A percentile compares a stretch with the other conserved stretches of the same genome.
These are phyloP conservation scores for Fistularia tabacaria DNA, from an alignment of 2,797 vertebrate genomes.

Conservation along the genomic window DNA sequence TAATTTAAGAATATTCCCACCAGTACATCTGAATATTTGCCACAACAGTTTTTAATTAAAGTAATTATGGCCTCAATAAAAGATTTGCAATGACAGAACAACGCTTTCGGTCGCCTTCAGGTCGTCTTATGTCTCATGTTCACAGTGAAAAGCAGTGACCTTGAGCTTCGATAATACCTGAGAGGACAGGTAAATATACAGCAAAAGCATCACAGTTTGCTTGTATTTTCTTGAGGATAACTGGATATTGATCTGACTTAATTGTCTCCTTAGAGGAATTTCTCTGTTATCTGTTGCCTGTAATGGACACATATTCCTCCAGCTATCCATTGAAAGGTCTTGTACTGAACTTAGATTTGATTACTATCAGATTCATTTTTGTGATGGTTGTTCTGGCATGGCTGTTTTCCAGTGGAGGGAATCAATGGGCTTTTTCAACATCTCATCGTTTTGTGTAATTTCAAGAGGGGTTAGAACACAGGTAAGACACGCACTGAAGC, in stretches of 20 bases:
- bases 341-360: background rate
- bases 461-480: conserved; percentile 7
- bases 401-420: conserved; percentile 20
- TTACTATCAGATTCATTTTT: conserved; percentile 1
- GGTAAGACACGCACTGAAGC: no score
- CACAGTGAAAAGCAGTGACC: conserved; percentile 21
- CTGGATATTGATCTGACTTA: conserved; percentile 3
- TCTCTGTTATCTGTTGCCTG: background rate
- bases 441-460: conserved; percentile 12
- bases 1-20: conserved; percentile 47
- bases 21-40: conserved; percentile 14
- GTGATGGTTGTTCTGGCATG: conserved; percentile 14
- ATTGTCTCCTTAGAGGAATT: background rate
- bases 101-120: conserved; percentile 16
- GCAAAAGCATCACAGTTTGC: conserved; percentile 3
- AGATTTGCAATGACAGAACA: conserved; percentile 31
- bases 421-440: conserved; percentile 31
- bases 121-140: conserved; percentile 6
- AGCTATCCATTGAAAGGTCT: conserved; percentile 5
- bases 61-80: conserved; percentile 11
- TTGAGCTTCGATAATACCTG: conserved; percentile 22
- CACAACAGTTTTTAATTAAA: conserved; percentile 31
- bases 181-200: background rate
- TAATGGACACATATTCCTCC: conserved; percentile 2
- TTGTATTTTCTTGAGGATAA: conserved; percentile 15